Evolutionary conservation across 92 coral and sea anemone genomes (phyloP).

Genomic region (Siderastrea radians): DNA sequence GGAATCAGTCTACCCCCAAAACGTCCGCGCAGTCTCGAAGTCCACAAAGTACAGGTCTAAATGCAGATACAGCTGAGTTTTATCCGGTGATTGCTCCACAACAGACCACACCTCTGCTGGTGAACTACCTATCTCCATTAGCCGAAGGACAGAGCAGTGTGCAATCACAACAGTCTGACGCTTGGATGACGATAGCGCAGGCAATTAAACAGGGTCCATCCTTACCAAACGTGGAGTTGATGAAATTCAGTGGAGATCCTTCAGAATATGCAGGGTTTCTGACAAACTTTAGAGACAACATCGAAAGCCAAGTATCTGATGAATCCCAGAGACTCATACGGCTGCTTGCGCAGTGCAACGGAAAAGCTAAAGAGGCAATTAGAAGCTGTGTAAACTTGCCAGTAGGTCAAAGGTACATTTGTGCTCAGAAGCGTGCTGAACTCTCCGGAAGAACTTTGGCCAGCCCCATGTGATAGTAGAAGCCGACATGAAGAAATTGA

Average conservation of each 20-base stretch:
- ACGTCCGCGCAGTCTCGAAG: not conserved
- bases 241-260: conserved; percentile 66
- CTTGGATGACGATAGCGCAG: not conserved
- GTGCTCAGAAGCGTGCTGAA: conserved; percentile 61
- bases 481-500: conserved; percentile 70
- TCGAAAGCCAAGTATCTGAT: conserved; percentile 67
- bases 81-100: not conserved
- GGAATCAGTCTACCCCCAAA: not conserved
- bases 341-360: conserved; percentile 69
- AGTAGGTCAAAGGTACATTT: conserved; percentile 46
- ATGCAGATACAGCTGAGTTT: not conserved
- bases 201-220: conserved; percentile 62
- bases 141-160: too few relatives aligned
- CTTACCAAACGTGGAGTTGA: conserved; percentile 62
- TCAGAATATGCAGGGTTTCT: conserved; percentile 57
- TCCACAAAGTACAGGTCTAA: not conserved
- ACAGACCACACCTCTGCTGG: too few relatives aligned
- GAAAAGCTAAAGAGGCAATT: conserved; percentile 75
- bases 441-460: conserved; percentile 76
- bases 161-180: conserved; percentile 23
- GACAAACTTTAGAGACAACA: conserved; percentile 58
- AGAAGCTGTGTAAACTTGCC: conserved; percentile 77
- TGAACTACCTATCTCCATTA: too few relatives aligned
- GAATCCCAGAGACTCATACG: conserved; percentile 75
- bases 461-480: conserved; percentile 82